Base-by-base conservation (phyloP, 2,113 vertebrate species). In the Suricata suricatta region DNA sequence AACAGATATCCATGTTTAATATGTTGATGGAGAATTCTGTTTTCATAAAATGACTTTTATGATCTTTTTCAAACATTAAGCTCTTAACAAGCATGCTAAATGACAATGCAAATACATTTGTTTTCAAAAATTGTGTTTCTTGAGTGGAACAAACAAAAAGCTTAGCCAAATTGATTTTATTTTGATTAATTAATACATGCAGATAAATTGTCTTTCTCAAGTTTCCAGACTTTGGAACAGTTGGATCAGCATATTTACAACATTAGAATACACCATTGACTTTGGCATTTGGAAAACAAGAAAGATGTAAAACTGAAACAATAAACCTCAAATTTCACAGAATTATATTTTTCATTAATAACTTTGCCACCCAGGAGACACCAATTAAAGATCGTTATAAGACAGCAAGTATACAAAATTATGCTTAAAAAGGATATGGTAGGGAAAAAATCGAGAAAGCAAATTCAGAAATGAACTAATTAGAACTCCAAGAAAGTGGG, bases 51-150 rank as follows among this genome's bases (percentile, higher is more conserved):
- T 13, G 38, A 54, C 1, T 50, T 81, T 35, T 35, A 81, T 38
- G 7, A 54, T 41, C 38, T 96, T 77, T 85, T 71, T 87, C 52
- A 88, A 91, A 85, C 19, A 84, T 47, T 91, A 96, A 68, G 25
- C 64, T 88, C 50, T 63, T 69, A 92, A 69, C 25, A 96, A 83
- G 47, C 57, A 88, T 63, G 13, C 17, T 91, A 92, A 86, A 72
- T 79, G 52, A 63, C 1, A 81, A 52, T 50, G 9, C 3, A 93
- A 86, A 44, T 19, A 19, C 9, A 92, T 15, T 83, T 96, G 31
- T 27, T 85, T 90, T 90, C 71, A 81, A 25, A 25, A 41, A 76
- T 44, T 94, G 64, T 79, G 14, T 47, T 76, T 76, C 25, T 86
- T 88, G 63, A 87, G 7, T 66, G 1, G 33, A 85, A 50, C 3